Evolutionary conservation across 2,797 vertebrate genomes (phyloP).

Genomic region (Nannoperca australis): DNA sequence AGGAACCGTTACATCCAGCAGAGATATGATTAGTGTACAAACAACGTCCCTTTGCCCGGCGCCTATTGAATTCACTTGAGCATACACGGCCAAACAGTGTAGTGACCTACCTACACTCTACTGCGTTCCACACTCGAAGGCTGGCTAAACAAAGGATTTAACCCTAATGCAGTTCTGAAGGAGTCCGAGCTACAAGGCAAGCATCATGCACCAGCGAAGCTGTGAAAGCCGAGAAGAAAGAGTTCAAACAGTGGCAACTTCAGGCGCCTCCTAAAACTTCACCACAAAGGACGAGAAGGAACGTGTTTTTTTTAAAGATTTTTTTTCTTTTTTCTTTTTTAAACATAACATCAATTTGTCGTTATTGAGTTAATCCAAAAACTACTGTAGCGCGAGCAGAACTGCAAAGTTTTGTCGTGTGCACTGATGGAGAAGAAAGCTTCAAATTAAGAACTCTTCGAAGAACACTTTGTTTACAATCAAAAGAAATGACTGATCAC

Average conservation of each 20-base stretch:
- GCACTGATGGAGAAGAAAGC: constrained; percentile 31
- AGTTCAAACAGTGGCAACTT: constrained; percentile 54
- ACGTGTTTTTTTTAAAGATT: constrained; percentile 2
- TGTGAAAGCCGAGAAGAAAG: constrained; percentile 60
- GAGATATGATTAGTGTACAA: constrained; percentile 51
- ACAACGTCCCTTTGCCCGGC: constrained; percentile 50
- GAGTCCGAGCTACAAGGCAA: constrained; percentile 73
- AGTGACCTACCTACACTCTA: constrained; percentile 56
- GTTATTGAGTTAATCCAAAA: constrained; percentile 55
- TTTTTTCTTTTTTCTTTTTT: constrained; percentile 1
- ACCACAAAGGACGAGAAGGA: constrained; percentile 57
- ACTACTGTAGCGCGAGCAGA: constrained; percentile 52
- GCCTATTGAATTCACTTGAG: constrained; percentile 57
- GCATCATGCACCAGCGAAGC: constrained; percentile 77
- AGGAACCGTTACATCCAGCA: constrained; percentile 61
- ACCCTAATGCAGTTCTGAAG: constrained; percentile 56
- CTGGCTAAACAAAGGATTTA: constrained; percentile 58
- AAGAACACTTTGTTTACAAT: constrained; percentile 38
- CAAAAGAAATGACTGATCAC: constrained; percentile 14
- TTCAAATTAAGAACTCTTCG: constrained; percentile 28
- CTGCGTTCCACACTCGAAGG: constrained; percentile 63
- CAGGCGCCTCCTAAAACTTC: constrained; percentile 66
- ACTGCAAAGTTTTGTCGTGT: constrained; percentile 31
- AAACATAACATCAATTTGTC: constrained; percentile 55
- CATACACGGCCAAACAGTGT: constrained; percentile 59